Conservation (phyloP, 2,888 invertebrate genomes). For the Zaprionus lineosus region DNA sequence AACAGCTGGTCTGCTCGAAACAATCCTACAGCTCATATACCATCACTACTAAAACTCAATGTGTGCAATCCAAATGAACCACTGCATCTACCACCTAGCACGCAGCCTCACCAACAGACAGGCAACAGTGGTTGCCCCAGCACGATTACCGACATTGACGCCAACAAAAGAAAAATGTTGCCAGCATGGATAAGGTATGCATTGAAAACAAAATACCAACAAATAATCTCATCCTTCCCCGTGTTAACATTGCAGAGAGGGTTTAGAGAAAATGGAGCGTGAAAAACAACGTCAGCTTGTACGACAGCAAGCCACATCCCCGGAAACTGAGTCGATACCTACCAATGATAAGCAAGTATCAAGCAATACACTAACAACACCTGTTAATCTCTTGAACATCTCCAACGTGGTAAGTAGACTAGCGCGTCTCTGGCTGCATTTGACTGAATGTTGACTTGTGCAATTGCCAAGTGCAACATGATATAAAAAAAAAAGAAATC, state of each 20-base stretch:
- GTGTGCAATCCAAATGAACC: constrained; percentile 77
- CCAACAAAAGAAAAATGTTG: constrained; percentile 92
- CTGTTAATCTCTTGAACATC: constrained; percentile 73
- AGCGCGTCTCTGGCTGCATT: constrained; percentile 37
- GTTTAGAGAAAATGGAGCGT: constrained; percentile 98
- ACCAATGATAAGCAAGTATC: constrained; percentile 68
- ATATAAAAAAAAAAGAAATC: constrained; percentile 45
- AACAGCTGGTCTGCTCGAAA: constrained; percentile 46
- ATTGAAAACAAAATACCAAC: background rate
- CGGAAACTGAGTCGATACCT: constrained; percentile 24
- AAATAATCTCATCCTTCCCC: background rate
- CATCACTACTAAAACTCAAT: constrained; percentile 76
- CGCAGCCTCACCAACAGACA: constrained; percentile 26
- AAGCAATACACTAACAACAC: constrained; percentile 65
- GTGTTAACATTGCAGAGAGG: constrained; percentile 83
- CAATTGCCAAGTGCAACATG: constrained; percentile 30
- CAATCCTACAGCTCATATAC: constrained; percentile 74
- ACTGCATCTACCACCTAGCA: constrained; percentile 30
- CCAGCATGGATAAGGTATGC: constrained; percentile 98
- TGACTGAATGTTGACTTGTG: constrained; percentile 35
- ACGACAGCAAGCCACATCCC: constrained; percentile 83
- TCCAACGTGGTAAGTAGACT: constrained; percentile 63
- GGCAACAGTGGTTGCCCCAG: constrained; percentile 4
- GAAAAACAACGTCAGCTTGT: constrained; percentile 95
- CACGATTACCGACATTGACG: constrained; percentile 85